phyloP scores from a whole-genome alignment of 2,113 vertebrate species.

The Nibea coibor region DNA sequence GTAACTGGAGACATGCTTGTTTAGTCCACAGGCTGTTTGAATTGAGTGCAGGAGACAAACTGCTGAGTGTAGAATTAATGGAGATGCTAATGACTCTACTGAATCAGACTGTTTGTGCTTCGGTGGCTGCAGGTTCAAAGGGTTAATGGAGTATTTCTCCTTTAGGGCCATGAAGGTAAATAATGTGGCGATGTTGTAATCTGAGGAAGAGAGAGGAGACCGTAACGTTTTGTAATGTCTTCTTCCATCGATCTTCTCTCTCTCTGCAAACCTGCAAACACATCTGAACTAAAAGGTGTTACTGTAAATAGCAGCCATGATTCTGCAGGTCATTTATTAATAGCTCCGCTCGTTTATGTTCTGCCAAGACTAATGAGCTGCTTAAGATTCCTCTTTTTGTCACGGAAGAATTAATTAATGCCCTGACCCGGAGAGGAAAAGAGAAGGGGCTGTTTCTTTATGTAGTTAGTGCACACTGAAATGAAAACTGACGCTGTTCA shows the following conservation, averaged over 20 bases:
- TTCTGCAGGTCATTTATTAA: slow-evolving; percentile 39
- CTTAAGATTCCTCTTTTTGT: slow-evolving; percentile 60
- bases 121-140: slow-evolving; percentile 44
- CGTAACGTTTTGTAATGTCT: too few relatives aligned
- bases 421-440: slow-evolving; percentile 22
- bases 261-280: slow-evolving; percentile 6
- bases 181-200: not conserved
- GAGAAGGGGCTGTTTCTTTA: too few relatives aligned
- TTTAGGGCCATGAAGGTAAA: slow-evolving; percentile 35
- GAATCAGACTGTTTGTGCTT: slow-evolving; percentile 37
- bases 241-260: too few relatives aligned
- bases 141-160: slow-evolving; percentile 54
- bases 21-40: slow-evolving; percentile 21
- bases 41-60: not conserved
- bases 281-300: slow-evolving; percentile 11
- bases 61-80: slow-evolving; percentile 12
- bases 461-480: too few relatives aligned
- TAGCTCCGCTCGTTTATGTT: slow-evolving; percentile 38
- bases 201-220: too few relatives aligned
- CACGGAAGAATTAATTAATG: slow-evolving; percentile 36
- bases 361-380: slow-evolving; percentile 55
- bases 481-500: too few relatives aligned
- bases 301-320: slow-evolving; percentile 6
- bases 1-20: slow-evolving; percentile 21
- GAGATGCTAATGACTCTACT: slow-evolving; percentile 30